Base-by-base conservation (phyloP, 2,888 invertebrate genomes). In the Eucera pruinosa region DNA sequence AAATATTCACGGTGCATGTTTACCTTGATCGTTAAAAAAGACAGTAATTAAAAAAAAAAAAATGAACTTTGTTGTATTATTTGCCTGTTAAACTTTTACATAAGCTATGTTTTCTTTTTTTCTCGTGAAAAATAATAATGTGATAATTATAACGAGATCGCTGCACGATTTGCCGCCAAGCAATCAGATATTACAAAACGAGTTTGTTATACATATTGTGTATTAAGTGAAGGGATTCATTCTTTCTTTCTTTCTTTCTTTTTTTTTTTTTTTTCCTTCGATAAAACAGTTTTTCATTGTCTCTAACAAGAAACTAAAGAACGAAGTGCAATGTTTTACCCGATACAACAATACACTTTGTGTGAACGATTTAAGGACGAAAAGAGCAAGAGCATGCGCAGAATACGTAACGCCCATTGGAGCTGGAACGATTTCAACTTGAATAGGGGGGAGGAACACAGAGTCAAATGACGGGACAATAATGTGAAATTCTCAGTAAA, bases 351-450 rank as follows among this genome's bases (percentile, higher is more conserved):
- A 47, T 18, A 30, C 43, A 48, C 39, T 71, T 47, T 48, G 48
- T 41, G 20, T 27, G 27, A 62, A 41, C 20, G 11, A 43, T 20
- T 54, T 33, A 60, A 54, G 41, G 13, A 33, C 55, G 50, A 77
- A 27, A 60, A 48, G 45, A 68, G 64, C 52, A 39, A 55, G 50
- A 41, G 65, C 74, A 81, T 81, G 82, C 81, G 81, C 61, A 76
- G 52, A 81, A 61, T 52, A 61, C 36, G n/a, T 25, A 64, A 71
- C 58, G 62, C 52, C n/a, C 54, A 52, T 64, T 61, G 48, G 65
- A 70, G 58, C 41, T 50, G 52, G 41, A 62, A 79, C 52, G 55
- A 57, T 61, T 27, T 13, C 13, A 27, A 33, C 20, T 36, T 0
- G 13, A 70, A 33, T n/a, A 33, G 61, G 48, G 70, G 47, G 48